Base-by-base conservation (phyloP, 2,888 invertebrate species). In the Ichneumoninae sp. region DNA sequence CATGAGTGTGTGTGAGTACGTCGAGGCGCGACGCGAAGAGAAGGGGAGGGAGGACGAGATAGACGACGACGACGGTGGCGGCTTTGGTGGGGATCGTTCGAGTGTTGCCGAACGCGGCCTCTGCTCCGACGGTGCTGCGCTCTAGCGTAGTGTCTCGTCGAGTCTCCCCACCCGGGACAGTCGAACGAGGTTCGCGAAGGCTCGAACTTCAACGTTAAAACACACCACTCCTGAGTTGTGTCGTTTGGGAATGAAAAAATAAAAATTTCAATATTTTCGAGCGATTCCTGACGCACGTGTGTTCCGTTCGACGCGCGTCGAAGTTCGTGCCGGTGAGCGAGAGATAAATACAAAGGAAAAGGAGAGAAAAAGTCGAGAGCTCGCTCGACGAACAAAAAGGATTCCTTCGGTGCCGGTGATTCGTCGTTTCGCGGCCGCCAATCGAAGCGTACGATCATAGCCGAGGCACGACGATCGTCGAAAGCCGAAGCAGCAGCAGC, bases 71-170 rank as follows among this genome's bases (percentile, higher is more conserved):
- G 69, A 69, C 70, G 71, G 26, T 13, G 57, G 33, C 36, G 60
- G 68, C 54, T 22, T 68, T 47, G 52, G 65, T 72, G 65, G 62
- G 79, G 71, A 47, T 16, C 70, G 81, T 69, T 72, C 60, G 69
- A 69, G 74, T 72, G 65, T 54, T 26, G 82, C 68, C 75, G 40
- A 71, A 52, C 86, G 88, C 88, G 86, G 86, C 87, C 44, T 3
- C 13, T 86, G 85, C 87, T 88, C 86, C 88, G 88, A 87, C 86
- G 82, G 91, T 91, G 91, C 89, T 91, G 91, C 92, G 88, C 89
- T 87, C 91, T 91, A 88, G 89, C 89, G 91, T 89, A 10, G 65
- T 86, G 86, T 88, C 85, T 85, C 88, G 88, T 87, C 88, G 86
- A 80, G 83, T 75, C 88, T 89, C 89, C 91, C 90, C 88, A 89